Evolutionary conservation across 2,797 vertebrate species (phyloP).

Genomic region (Hybognathus amarus): DNA sequence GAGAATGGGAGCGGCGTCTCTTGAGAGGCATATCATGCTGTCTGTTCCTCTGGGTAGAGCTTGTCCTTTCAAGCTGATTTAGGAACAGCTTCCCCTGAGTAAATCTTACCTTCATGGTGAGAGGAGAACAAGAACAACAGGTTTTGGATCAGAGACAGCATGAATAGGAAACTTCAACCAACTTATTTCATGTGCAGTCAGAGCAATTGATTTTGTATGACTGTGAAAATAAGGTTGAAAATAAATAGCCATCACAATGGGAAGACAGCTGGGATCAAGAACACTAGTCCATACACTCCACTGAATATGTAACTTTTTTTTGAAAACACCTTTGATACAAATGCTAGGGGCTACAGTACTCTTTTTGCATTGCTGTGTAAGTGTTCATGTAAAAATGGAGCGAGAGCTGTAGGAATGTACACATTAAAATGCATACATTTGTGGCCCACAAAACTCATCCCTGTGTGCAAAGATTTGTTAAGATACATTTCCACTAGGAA

Average conservation of each 20-base stretch:
- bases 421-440: conserved; percentile 22
- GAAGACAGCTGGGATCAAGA: background rate
- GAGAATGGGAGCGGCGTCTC: conserved; percentile 14
- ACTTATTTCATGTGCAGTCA: conserved; percentile 3
- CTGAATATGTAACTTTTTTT: background rate
- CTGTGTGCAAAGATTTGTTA: conserved; percentile 33
- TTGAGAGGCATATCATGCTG: conserved; percentile 30
- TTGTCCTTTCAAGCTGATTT: conserved; percentile 49
- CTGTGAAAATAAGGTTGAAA: background rate
- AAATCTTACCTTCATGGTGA: conserved; percentile 35
- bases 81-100: conserved; percentile 24
- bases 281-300: background rate
- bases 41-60: conserved; percentile 30
- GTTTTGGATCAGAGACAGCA: conserved; percentile 26
- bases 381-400: conserved; percentile 15
- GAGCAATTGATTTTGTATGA: background rate
- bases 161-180: background rate
- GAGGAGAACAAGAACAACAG: conserved; percentile 30
- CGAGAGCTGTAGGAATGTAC: background rate
- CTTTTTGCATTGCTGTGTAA: background rate
- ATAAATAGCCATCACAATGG: conserved; percentile 14
- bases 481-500: conserved; percentile 21
- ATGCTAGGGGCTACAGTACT: background rate
- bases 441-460: conserved; percentile 26
- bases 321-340: background rate